Evolutionary conservation across 2,888 invertebrate species (phyloP).

Genomic region (Thera obeliscata): DNA sequence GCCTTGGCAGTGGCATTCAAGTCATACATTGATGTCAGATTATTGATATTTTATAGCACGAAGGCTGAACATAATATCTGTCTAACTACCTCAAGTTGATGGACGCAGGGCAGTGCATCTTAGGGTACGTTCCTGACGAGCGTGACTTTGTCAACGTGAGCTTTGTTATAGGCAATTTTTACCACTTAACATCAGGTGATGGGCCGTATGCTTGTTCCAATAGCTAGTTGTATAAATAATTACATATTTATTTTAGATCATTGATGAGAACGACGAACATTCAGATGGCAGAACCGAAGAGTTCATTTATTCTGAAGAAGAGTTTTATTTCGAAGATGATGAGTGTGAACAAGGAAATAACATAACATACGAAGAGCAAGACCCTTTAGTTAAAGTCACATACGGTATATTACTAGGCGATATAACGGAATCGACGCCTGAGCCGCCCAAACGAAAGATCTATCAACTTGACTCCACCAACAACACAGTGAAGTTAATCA

Average conservation of each 20-base stretch:
- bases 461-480: conserved; percentile 6
- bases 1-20: too few relatives aligned
- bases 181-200: too few relatives aligned
- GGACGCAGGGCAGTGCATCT: too few relatives aligned
- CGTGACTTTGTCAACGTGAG: too few relatives aligned
- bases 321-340: background rate
- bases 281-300: background rate
- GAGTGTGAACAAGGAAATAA: background rate
- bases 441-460: conserved; percentile 11
- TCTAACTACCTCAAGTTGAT: too few relatives aligned
- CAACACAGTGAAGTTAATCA: conserved; percentile 16
- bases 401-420: conserved; percentile 1
- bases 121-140: too few relatives aligned
- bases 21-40: too few relatives aligned
- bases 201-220: too few relatives aligned
- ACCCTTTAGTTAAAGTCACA: conserved; percentile 2
- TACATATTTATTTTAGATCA: background rate
- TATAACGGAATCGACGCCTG: background rate
- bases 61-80: too few relatives aligned
- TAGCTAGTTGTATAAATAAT: background rate
- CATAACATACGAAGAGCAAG: conserved; percentile 2
- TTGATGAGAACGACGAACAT: background rate
- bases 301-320: background rate
- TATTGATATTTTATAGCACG: too few relatives aligned
- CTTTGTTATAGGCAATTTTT: too few relatives aligned